Percentiles rank a stretch among this genome's conserved stretches.
These are phyloP conservation scores for Eueremaeus valkanovi DNA, from an alignment of 2,888 invertebrate species.

Conservation along the genomic window DNA sequence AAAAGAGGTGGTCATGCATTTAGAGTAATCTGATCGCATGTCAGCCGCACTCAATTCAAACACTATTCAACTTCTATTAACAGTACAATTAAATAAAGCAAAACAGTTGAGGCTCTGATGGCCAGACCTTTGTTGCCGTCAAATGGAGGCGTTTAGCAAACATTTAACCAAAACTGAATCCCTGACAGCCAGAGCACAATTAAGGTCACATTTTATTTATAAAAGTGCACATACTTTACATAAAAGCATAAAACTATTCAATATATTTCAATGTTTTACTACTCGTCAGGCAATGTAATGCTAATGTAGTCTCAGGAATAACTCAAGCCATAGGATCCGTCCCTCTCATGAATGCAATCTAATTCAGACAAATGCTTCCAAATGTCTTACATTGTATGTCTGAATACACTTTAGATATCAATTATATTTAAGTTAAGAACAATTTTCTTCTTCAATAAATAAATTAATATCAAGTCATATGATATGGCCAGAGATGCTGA, in stretches of 20 bases:
- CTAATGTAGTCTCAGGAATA: neutral
- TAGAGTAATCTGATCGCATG: neutral
- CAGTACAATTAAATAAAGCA: slow-evolving; percentile 15
- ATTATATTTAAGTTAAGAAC: too few relatives aligned
- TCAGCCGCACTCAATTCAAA: neutral
- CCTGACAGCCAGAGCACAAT: neutral
- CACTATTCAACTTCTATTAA: neutral
- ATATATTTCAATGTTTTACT: neutral
- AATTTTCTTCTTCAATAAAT: too few relatives aligned
- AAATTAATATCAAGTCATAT: too few relatives aligned
- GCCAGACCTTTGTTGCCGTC: slow-evolving; percentile 3
- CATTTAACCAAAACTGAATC: neutral
- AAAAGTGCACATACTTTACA: neutral
- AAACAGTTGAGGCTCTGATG: slow-evolving; percentile 12
- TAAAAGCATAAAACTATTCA: neutral
- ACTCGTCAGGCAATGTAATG: neutral
- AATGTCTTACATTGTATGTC: neutral
- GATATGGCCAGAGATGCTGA: too few relatives aligned
- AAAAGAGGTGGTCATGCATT: slow-evolving; percentile 25
- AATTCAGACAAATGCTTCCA: neutral
- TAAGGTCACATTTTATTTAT: slow-evolving; percentile 6
- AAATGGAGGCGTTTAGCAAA: neutral
- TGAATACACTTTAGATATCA: too few relatives aligned
- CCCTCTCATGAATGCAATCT: too few relatives aligned
- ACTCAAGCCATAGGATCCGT: neutral